Evolutionary conservation across 2,113 vertebrate genomes (phyloP).

Genomic region (Phylloscopus trochilus): DNA sequence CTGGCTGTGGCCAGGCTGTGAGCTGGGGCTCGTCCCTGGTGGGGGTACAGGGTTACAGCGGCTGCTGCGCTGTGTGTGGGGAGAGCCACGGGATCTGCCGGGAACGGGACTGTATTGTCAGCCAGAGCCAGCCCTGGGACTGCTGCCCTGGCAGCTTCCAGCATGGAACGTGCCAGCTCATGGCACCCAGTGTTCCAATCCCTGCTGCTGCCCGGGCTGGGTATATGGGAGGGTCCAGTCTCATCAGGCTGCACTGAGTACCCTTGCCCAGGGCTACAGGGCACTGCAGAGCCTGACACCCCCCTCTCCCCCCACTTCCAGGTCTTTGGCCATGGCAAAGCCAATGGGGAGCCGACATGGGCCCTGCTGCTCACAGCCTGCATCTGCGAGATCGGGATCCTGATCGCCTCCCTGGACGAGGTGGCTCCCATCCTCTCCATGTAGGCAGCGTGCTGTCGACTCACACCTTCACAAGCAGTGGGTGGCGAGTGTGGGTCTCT

Average conservation of each 20-base stretch:
- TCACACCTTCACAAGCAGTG: not conserved
- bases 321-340: constrained; percentile 97
- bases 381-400: constrained; percentile 97
- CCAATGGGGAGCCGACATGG: constrained; percentile 97
- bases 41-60: not conserved
- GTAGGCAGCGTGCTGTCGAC: constrained; percentile 72
- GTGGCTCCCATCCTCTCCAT: constrained; percentile 98
- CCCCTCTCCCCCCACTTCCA: not conserved
- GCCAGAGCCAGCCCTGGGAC: not conserved
- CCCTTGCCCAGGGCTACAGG: not conserved
- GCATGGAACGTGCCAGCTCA: not conserved
- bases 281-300: accelerated
- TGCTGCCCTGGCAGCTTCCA: not conserved
- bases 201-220: not conserved
- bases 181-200: accelerated
- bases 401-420: constrained; percentile 94
- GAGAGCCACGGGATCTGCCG: accelerated
- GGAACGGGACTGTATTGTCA: not conserved
- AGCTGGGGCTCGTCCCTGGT: not conserved
- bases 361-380: constrained; percentile 92
- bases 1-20: not conserved
- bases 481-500: not conserved
- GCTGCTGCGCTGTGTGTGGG: not conserved
- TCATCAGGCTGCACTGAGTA: accelerated
- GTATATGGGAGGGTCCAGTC: accelerated